Percentiles rank a stretch among this genome's conserved stretches.
Evolutionary conservation across 2,888 invertebrate genomes (phyloP).

Genomic region (Coremacera marginata): DNA sequence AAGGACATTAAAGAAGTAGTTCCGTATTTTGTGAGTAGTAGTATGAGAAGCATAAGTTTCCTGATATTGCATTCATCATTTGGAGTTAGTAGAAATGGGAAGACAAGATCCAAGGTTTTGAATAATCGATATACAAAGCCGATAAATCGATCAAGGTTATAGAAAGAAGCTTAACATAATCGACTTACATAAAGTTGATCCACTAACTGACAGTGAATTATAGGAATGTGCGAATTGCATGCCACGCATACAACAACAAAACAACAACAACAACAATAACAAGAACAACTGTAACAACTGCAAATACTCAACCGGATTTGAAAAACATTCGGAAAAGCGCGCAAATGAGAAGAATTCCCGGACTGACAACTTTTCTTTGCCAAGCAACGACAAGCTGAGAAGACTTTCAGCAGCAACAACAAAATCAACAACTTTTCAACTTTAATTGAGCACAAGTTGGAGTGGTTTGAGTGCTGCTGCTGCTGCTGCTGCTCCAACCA

Average conservation of each 20-base stretch:
- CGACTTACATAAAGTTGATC: conserved; percentile 24
- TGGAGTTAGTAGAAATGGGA: too few species aligned
- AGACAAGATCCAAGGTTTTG: too few species aligned
- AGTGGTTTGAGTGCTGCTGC: conserved; percentile 29
- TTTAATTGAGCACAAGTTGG: conserved; percentile 47
- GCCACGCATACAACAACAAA: conserved; percentile 14
- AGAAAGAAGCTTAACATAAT: neutral
- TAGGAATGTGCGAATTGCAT: conserved; percentile 30
- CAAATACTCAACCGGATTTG: conserved; percentile 35
- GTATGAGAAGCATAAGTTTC: too few species aligned
- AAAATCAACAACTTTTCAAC: conserved; percentile 46
- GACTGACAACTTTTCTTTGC: conserved; percentile 51
- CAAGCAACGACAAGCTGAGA: conserved; percentile 1
- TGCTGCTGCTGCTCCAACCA: conserved; percentile 20
- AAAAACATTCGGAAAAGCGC: conserved; percentile 38
- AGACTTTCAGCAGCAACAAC: conserved; percentile 14
- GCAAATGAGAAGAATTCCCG: conserved; percentile 43
- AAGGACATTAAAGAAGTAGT: too few species aligned
- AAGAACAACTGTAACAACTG: conserved; percentile 36
- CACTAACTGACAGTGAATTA: conserved; percentile 34
- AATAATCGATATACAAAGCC: neutral
- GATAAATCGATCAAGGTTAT: conserved; percentile 7
- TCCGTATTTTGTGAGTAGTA: too few species aligned
- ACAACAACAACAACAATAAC: conserved; percentile 23
- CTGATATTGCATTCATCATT: too few species aligned